Percentiles rank a stretch among this genome's conserved stretches.
Conservation (phyloP, 2,797 vertebrate genomes). For the Synaphobranchus kaupii region DNA sequence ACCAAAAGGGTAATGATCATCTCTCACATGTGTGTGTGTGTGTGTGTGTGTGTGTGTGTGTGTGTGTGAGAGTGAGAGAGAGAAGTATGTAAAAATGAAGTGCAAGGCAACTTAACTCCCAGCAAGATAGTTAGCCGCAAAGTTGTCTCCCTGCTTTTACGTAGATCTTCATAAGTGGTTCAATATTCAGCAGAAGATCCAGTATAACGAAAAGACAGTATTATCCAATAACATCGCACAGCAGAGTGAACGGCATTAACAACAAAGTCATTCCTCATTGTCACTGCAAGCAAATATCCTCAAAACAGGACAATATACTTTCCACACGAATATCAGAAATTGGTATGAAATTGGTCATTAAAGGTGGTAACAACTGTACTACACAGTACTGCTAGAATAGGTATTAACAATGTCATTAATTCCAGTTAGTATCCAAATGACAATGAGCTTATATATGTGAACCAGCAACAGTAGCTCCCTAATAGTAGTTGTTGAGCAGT, state of each 20-base stretch:
- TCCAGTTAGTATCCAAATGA: slow-evolving; percentile 3
- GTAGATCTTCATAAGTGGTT: neutral
- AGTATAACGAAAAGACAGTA: neutral
- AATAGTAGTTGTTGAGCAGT: neutral
- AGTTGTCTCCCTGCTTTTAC: no score
- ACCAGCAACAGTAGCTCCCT: neutral
- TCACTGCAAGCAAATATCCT: no score
- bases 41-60: slow-evolving; percentile 4
- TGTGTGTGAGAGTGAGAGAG: neutral
- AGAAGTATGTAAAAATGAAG: no score
- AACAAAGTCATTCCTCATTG: no score
- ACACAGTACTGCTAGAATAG: neutral
- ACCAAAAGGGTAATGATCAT: neutral
- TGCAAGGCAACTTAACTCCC: no score
- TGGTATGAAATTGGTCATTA: neutral
- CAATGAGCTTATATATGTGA: neutral
- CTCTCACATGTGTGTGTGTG: neutral
- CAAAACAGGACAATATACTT: no score
- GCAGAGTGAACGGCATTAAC: no score
- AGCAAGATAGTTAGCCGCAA: no score
- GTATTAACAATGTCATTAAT: neutral
- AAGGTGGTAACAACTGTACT: neutral
- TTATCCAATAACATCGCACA: neutral
- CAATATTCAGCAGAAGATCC: neutral
- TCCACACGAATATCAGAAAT: no score